Conservation (phyloP, 2,797 vertebrate species). For the Siniperca obscura region DNA sequence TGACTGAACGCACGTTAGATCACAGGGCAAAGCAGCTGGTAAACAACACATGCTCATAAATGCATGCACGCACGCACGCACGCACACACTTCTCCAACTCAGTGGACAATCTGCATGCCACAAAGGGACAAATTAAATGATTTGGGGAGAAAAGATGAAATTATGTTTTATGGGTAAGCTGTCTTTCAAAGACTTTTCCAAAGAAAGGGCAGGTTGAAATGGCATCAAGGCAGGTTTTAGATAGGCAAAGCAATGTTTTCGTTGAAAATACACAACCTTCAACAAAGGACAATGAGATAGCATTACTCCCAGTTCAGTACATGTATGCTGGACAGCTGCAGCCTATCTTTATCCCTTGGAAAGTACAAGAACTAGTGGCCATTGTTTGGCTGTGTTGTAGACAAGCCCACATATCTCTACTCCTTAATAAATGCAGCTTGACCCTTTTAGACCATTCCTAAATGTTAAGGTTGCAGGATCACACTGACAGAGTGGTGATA, state of each 20-base stretch:
- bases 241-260: slow-evolving; percentile 28
- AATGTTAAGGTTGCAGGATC: slow-evolving; percentile 52
- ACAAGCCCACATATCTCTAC: slow-evolving; percentile 20
- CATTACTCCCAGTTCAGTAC: slow-evolving; percentile 22
- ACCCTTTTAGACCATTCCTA: slow-evolving; percentile 23
- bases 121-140: slow-evolving; percentile 49
- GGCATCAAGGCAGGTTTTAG: slow-evolving; percentile 38
- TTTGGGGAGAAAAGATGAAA: slow-evolving; percentile 45
- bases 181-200: slow-evolving; percentile 47
- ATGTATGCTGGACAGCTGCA: not conserved
- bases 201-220: slow-evolving; percentile 48
- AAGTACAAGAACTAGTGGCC: slow-evolving; percentile 6
- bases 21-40: slow-evolving; percentile 50
- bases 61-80: not conserved
- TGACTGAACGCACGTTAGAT: slow-evolving; percentile 55
- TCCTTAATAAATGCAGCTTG: slow-evolving; percentile 41
- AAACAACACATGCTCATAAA: slow-evolving; percentile 53
- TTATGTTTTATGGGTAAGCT: slow-evolving; percentile 63
- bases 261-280: slow-evolving; percentile 49
- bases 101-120: slow-evolving; percentile 26
- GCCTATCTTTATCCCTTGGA: slow-evolving; percentile 27
- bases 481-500: slow-evolving; percentile 27
- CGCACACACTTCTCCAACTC: slow-evolving; percentile 2
- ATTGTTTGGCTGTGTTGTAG: slow-evolving; percentile 32
- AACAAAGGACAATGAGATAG: slow-evolving; percentile 55